phyloP scores from a whole-genome alignment of 1,140 invertebrate genomes.

The Limonius californicus region DNA sequence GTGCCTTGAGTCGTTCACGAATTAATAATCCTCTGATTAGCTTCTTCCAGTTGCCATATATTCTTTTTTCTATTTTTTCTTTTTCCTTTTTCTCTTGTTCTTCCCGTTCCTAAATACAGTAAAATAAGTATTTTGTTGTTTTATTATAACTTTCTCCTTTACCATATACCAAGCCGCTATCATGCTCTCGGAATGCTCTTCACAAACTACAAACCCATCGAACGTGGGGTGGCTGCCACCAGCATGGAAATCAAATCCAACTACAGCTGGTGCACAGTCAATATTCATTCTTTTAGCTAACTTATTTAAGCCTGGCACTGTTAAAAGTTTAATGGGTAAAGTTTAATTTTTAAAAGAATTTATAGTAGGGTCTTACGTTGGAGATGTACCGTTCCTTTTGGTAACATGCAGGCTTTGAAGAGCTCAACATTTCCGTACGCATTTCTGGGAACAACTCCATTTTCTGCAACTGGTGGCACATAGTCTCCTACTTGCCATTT shows the following conservation, averaged over 20 bases:
- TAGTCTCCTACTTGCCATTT: constrained; percentile 92
- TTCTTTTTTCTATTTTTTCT: constrained; percentile 76
- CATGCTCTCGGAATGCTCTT: constrained; percentile 80
- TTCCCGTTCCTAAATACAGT: constrained; percentile 68
- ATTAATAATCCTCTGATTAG: constrained; percentile 85
- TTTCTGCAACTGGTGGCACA: constrained; percentile 79
- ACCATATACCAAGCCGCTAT: constrained; percentile 84
- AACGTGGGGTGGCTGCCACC: constrained; percentile 80
- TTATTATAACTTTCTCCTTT: no score
- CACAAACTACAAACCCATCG: constrained; percentile 91
- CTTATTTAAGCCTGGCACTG: constrained; percentile 80
- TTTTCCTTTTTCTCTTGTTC: constrained; percentile 61
- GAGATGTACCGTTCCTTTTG: constrained; percentile 88
- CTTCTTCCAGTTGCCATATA: constrained; percentile 86
- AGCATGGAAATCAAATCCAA: constrained; percentile 90
- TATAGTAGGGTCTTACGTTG: constrained; percentile 58
- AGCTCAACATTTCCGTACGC: constrained; percentile 98
- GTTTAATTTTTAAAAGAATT: no score
- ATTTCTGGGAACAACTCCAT: constrained; percentile 93
- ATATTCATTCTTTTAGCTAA: constrained; percentile 88
- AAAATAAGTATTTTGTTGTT: neutral
- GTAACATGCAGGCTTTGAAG: constrained; percentile 92
- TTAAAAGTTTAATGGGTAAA: no score
- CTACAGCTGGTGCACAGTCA: constrained; percentile 91
- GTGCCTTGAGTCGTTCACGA: constrained; percentile 70